These are phyloP conservation scores for Myripristis murdjan DNA, from an alignment of 2,797 vertebrate species.

Conservation along the genomic window DNA sequence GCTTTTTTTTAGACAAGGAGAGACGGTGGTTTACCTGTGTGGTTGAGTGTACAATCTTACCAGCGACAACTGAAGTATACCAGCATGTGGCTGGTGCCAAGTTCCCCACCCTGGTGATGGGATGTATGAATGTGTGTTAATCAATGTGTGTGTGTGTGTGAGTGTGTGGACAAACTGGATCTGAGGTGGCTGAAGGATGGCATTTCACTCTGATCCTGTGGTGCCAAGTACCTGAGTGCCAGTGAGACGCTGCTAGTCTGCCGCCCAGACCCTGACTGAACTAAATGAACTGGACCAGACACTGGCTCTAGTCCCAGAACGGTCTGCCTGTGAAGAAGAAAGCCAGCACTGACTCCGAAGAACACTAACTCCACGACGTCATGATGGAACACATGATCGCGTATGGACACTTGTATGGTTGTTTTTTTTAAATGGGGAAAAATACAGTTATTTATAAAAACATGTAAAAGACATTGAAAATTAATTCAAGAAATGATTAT, in stretches of 20 bases:
- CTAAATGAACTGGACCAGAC: constrained; percentile 32
- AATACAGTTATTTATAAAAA: constrained; percentile 58
- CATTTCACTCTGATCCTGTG: constrained; percentile 8
- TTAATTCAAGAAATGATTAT: constrained; percentile 47
- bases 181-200: neutral
- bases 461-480: constrained; percentile 27
- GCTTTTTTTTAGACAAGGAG: constrained; percentile 3
- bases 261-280: constrained; percentile 6
- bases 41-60: neutral
- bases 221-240: constrained; percentile 20
- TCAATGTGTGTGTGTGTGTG: neutral
- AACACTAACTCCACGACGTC: constrained; percentile 23
- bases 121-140: neutral
- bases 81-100: constrained; percentile 3
- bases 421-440: constrained; percentile 53
- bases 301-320: constrained; percentile 18
- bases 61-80: neutral
- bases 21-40: neutral
- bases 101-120: neutral
- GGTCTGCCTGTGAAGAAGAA: constrained; percentile 28
- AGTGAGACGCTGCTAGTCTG: constrained; percentile 33
- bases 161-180: neutral
- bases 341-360: constrained; percentile 30
- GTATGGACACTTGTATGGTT: constrained; percentile 65
- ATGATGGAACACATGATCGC: constrained; percentile 16